Evolutionary conservation across 2,797 vertebrate genomes (phyloP).

Genomic region (Calcarius lapponicus): DNA sequence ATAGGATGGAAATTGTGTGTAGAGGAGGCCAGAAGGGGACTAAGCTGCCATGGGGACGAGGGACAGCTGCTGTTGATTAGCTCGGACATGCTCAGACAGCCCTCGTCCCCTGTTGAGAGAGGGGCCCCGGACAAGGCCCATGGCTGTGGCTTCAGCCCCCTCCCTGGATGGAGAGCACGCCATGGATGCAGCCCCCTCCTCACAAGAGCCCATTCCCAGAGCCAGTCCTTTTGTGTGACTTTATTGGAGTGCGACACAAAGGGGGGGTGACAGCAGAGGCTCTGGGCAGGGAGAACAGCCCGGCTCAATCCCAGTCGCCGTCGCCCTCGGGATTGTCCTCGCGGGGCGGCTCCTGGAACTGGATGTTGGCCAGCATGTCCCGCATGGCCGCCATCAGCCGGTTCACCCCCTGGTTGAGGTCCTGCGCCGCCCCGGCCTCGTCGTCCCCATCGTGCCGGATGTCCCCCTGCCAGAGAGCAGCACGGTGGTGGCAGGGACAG

Average conservation of each 20-base stretch:
- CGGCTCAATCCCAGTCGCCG: slow-evolving; percentile 86
- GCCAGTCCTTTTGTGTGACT: neutral
- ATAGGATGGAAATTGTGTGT: neutral
- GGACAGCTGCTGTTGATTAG: slow-evolving; percentile 30
- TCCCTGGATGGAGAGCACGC: neutral
- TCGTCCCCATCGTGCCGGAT: slow-evolving; percentile 83
- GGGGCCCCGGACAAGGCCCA: fast-evolving
- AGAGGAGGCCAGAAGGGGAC: slow-evolving; percentile 16
- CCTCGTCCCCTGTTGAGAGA: fast-evolving
- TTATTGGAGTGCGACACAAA: neutral
- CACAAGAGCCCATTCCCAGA: neutral
- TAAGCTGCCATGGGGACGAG: neutral
- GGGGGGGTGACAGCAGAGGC: neutral
- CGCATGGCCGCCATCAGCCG: slow-evolving; percentile 95
- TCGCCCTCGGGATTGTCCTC: slow-evolving; percentile 89
- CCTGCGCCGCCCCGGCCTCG: slow-evolving; percentile 85
- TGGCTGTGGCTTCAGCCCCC: neutral
- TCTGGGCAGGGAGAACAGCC: fast-evolving
- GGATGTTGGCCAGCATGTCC: slow-evolving; percentile 97
- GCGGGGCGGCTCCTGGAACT: slow-evolving; percentile 89
- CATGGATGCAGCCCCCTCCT: fast-evolving
- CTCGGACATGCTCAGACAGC: neutral
- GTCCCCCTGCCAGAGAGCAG: slow-evolving; percentile 75
- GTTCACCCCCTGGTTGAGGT: slow-evolving; percentile 93
- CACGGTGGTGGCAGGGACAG: neutral